Conservation (phyloP, 2,113 vertebrate genomes). For the Toxostoma redivivum region DNA sequence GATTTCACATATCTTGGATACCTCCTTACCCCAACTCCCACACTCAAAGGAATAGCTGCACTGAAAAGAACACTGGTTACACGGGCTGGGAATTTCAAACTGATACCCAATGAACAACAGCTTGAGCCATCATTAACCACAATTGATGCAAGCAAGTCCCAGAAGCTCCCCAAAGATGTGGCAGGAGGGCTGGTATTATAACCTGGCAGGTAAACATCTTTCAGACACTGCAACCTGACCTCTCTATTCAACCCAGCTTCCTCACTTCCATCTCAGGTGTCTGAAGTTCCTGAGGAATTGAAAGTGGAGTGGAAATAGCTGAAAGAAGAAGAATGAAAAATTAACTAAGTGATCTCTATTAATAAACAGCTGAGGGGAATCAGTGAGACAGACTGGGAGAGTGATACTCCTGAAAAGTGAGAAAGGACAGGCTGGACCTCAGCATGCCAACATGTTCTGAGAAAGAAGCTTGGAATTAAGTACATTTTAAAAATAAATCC, state of each 20-base stretch:
- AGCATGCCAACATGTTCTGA: background rate
- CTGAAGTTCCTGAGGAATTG: background rate
- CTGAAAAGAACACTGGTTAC: background rate
- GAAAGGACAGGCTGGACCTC: background rate
- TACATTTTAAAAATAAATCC: conserved; percentile 29
- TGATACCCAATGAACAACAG: background rate
- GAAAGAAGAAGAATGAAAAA: conserved; percentile 6
- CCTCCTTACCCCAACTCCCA: background rate
- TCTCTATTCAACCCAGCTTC: background rate
- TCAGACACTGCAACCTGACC: background rate
- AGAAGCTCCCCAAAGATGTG: background rate
- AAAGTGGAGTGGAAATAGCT: background rate
- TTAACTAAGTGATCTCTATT: background rate
- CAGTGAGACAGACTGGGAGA: background rate
- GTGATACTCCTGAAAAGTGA: background rate
- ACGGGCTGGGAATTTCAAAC: background rate
- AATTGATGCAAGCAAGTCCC: background rate
- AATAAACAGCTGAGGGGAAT: background rate
- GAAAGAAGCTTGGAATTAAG: conserved; percentile 13
- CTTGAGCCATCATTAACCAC: background rate
- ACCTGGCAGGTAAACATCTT: background rate
- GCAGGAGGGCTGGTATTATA: background rate
- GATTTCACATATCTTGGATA: background rate
- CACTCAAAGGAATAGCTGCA: background rate
- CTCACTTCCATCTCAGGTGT: background rate